Evolutionary conservation across 2,113 vertebrate genomes (phyloP).

Genomic region (Syrrhaptes paradoxus): DNA sequence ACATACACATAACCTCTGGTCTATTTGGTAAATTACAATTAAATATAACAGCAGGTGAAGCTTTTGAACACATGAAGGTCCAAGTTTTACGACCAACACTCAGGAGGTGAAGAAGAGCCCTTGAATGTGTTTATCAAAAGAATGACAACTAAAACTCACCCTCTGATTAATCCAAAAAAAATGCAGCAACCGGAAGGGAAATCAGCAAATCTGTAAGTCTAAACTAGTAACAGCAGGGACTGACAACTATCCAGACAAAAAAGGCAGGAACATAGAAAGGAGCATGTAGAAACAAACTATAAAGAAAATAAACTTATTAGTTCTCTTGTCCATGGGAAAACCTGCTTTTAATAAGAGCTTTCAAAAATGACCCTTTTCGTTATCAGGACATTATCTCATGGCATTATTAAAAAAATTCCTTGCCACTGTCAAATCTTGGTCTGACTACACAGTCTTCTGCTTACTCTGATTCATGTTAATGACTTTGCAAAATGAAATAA

Average conservation of each 20-base stretch:
- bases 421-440: neutral
- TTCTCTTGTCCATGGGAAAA: neutral
- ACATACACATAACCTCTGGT: neutral
- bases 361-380: neutral
- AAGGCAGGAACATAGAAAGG: neutral
- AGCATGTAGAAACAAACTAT: neutral
- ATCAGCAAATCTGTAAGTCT: neutral
- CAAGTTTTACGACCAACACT: neutral
- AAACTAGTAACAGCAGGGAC: neutral
- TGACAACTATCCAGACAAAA: neutral
- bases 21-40: neutral
- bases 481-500: neutral
- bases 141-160: neutral
- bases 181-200: neutral
- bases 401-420: neutral
- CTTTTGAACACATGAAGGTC: neutral
- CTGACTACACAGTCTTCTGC: neutral
- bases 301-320: neutral
- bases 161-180: neutral
- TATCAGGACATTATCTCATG: neutral
- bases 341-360: neutral
- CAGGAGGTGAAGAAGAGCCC: neutral
- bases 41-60: neutral
- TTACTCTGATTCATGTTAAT: neutral
- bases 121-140: neutral